These are phyloP conservation scores for Leptestheria dahalacensis DNA, from an alignment of 1,140 invertebrate species.

Conservation along the genomic window DNA sequence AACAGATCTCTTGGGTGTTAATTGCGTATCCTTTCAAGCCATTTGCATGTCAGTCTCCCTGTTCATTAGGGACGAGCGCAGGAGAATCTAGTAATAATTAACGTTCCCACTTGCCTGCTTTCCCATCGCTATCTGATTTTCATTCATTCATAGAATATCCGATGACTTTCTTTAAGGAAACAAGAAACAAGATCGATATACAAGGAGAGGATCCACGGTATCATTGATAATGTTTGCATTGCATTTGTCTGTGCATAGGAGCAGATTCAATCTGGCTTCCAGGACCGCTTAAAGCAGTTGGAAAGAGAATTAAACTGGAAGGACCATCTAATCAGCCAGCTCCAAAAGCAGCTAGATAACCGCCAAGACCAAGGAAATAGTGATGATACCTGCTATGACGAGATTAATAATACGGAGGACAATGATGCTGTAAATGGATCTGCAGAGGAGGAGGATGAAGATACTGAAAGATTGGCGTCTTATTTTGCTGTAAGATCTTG, in stretches of 20 bases:
- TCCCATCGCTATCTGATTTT: not conserved
- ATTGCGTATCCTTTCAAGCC: no score
- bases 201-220: not conserved
- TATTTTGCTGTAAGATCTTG: not conserved
- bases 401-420: not conserved
- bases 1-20: no score
- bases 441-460: not conserved
- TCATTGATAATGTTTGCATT: no score
- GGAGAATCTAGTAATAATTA: not conserved
- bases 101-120: conserved; percentile 3
- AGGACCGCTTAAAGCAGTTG: conserved; percentile 45
- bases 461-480: not conserved
- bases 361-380: not conserved
- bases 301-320: conserved; percentile 56
- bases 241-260: conserved; percentile 28
- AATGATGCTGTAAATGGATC: conserved; percentile 2
- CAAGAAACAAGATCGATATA: conserved; percentile 1
- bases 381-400: not conserved
- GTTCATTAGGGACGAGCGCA: no score
- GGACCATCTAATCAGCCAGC: conserved; percentile 57
- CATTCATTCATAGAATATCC: not conserved
- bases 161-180: not conserved
- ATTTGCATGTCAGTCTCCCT: no score
- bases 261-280: conserved; percentile 35
- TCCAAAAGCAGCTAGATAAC: conserved; percentile 45